Conservation (phyloP, 2,888 invertebrate species). For the Lycocerus yunnanus region DNA sequence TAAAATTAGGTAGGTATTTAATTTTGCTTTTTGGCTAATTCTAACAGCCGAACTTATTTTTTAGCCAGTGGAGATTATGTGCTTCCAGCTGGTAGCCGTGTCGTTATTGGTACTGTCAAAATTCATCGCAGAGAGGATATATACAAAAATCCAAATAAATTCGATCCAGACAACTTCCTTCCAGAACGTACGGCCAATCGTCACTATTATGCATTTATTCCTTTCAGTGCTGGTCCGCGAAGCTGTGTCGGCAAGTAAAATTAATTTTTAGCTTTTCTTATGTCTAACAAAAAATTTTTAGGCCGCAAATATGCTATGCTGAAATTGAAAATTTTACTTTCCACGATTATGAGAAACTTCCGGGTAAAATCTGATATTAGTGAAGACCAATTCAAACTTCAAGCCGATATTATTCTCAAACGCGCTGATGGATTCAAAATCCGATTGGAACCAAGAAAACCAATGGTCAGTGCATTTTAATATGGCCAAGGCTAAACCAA, state of each 20-base stretch:
- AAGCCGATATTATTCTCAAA: conserved; percentile 76
- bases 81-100: conserved; percentile 72
- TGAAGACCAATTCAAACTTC: conserved; percentile 71
- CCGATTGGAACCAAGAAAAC: conserved; percentile 66
- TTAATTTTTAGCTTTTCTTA: background rate
- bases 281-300: conserved; percentile 42
- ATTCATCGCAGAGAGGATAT: conserved; percentile 69
- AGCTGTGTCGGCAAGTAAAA: conserved; percentile 71
- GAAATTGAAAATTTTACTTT: conserved; percentile 74
- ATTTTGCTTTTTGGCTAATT: background rate
- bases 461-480: conserved; percentile 34
- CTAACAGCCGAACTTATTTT: conserved; percentile 29
- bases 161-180: conserved; percentile 80
- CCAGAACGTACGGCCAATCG: conserved; percentile 75
- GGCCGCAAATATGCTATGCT: conserved; percentile 79
- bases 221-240: conserved; percentile 81
- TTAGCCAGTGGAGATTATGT: conserved; percentile 66
- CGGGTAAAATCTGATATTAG: conserved; percentile 67
- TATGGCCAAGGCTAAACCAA: background rate
- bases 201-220: conserved; percentile 80
- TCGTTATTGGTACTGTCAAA: conserved; percentile 68
- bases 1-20: conserved; percentile 64
- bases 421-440: conserved; percentile 75
- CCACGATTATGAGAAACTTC: conserved; percentile 73
- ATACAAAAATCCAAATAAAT: conserved; percentile 71